Evolutionary conservation across 2,113 vertebrate genomes (phyloP), one percentile per base, ranked within the genome.

Genomic region (Microcebus murinus): DNA sequence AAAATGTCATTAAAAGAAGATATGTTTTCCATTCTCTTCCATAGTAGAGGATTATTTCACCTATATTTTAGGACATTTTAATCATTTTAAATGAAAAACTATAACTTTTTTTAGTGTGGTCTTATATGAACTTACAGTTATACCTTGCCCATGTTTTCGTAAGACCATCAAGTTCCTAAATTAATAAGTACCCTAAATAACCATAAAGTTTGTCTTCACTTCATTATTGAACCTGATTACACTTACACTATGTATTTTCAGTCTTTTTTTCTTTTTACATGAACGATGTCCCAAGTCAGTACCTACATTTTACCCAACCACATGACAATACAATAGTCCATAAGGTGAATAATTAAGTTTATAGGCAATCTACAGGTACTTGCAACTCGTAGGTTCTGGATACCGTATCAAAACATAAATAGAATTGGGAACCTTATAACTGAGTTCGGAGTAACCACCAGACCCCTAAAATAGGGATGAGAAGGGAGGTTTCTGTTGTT

Each of bases 361-460:
- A 6, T n/a, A 95, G 52, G 48, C 55, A 83, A 87, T 91, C 91
- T 96, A 96, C 96, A 97, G 76, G 90, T 96, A 74, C 55, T 84
- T 76, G 36, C 42, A 80, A 76, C 61, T 82, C 52, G 50, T 50
- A 80, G 57, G 50, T 76, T 90, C 86, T 91, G 79, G 52, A 67
- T 86, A 45, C 34, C 84, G 34, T 61, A 74, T 68, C 42, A 82
- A 95, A 96, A 86, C 27, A 81, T 31, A 20, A 87, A 65, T 42
- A 73, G 67, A 79, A 42, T 20, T 67, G 12, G 21, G 63, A 84
- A 76, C 6, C 3, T 65, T 83, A 36, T 59, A 55, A 68, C 25
- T 80, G 45, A 83, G 14, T 80, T 82, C 83, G 71, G 23, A 89
- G 39, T 57, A 82, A 50, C 4, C 12, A 29, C 14, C 45, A 71